phyloP scores from a whole-genome alignment of 1,140 invertebrate species.

The Antheraea pernyi region DNA sequence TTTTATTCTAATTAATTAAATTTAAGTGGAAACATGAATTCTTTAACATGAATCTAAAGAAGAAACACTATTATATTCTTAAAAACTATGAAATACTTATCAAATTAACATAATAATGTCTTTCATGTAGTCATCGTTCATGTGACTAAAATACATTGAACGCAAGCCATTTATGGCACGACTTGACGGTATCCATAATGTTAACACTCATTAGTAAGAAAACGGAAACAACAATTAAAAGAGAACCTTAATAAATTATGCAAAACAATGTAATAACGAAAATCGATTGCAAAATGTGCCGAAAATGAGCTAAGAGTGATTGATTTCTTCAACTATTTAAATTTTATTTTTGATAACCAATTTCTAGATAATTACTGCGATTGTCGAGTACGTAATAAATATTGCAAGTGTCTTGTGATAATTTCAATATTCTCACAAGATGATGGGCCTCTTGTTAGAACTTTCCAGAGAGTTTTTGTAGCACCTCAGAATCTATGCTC shows the following conservation, averaged over 20 bases:
- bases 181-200: constrained; percentile 35
- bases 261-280: constrained; percentile 28
- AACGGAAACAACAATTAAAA: constrained; percentile 22
- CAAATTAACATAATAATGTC: constrained; percentile 70
- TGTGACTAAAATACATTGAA: constrained; percentile 23
- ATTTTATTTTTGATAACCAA: too few species aligned
- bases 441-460: too few species aligned
- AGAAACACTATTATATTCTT: constrained; percentile 76
- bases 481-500: too few species aligned
- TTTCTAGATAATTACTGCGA: too few species aligned
- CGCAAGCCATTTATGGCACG: constrained; percentile 46
- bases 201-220: constrained; percentile 35
- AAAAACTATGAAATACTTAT: constrained; percentile 71
- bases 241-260: constrained; percentile 25
- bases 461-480: too few species aligned
- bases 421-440: too few species aligned
- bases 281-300: constrained; percentile 26
- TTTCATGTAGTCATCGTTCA: constrained; percentile 57
- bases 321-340: neutral
- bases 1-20: constrained; percentile 76
- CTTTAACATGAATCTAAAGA: constrained; percentile 77
- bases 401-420: too few species aligned
- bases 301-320: constrained; percentile 25
- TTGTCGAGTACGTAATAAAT: too few species aligned
- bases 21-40: constrained; percentile 77